These are phyloP conservation scores for Hirundichthys speculiger DNA, from an alignment of 2,113 vertebrate species.

Conservation along the genomic window DNA sequence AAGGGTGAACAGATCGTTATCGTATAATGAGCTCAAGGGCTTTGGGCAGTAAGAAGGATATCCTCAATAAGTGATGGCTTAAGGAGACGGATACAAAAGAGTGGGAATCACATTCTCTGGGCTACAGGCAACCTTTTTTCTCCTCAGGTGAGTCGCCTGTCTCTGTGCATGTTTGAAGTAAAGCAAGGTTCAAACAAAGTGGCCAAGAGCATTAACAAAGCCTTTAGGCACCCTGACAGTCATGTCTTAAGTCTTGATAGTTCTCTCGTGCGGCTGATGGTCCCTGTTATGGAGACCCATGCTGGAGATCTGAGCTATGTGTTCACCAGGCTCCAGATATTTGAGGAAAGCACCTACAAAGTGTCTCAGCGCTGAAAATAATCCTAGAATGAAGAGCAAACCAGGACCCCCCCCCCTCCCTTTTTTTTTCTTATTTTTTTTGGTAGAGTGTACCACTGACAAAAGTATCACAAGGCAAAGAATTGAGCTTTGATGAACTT, in stretches of 20 bases:
- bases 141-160: conserved; percentile 72
- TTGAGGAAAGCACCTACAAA: conserved; percentile 48
- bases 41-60: conserved; percentile 60
- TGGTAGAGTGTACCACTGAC: conserved; percentile 46
- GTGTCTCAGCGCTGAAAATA: conserved; percentile 49
- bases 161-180: conserved; percentile 62
- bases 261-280: conserved; percentile 39
- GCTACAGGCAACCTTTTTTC: conserved; percentile 64
- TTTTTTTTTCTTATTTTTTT: too few relatives aligned
- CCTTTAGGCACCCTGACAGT: conserved; percentile 38
- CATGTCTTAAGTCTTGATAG: conserved; percentile 44
- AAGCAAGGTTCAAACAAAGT: conserved; percentile 55
- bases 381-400: conserved; percentile 48
- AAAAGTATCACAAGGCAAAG: conserved; percentile 41
- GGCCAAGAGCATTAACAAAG: conserved; percentile 64
- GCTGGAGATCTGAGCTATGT: conserved; percentile 61
- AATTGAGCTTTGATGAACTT: conserved; percentile 58
- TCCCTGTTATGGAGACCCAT: conserved; percentile 47
- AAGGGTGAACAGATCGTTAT: conserved; percentile 58
- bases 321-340: conserved; percentile 39
- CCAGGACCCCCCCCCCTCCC: not conserved
- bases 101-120: conserved; percentile 57
- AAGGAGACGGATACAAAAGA: conserved; percentile 51
- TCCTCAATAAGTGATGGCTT: conserved; percentile 63
- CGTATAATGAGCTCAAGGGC: conserved; percentile 65